Conservation (phyloP, 2,113 vertebrate species). For the Ariopsis seemanni region DNA sequence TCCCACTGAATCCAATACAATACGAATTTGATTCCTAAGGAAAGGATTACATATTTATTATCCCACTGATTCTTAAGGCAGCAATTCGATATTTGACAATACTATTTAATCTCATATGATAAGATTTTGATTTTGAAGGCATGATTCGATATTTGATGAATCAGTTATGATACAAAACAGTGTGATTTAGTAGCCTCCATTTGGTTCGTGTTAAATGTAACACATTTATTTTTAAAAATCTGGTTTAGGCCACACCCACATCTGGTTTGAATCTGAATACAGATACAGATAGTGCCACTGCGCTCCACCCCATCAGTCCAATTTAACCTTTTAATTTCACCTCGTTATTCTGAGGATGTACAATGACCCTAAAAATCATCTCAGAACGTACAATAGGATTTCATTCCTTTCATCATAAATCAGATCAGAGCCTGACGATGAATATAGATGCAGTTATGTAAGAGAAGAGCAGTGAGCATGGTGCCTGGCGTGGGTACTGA, state of each 20-base stretch:
- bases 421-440: not conserved
- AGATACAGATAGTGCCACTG: not conserved
- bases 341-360: not conserved
- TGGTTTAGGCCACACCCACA: not conserved
- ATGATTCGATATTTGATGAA: too few species aligned
- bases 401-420: not conserved
- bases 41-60: too few species aligned
- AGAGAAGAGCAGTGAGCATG: not conserved
- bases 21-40: too few species aligned
- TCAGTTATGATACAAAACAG: too few species aligned
- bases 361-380: not conserved
- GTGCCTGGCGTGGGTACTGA: not conserved
- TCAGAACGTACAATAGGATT: not conserved
- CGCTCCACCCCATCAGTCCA: not conserved
- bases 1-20: too few species aligned
- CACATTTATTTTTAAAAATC: too few species aligned
- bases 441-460: not conserved
- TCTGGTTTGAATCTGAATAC: not conserved
- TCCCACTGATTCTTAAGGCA: too few species aligned
- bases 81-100: too few species aligned
- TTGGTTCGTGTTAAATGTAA: not conserved
- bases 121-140: too few species aligned
- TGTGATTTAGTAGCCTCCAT: too few species aligned
- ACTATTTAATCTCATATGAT: too few species aligned
- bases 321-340: not conserved